A percentile compares a stretch with the other conserved stretches of the same genome.
Evolutionary conservation across 1,140 invertebrate species (phyloP).

Genomic region (Calliopsis andreniformis): DNA sequence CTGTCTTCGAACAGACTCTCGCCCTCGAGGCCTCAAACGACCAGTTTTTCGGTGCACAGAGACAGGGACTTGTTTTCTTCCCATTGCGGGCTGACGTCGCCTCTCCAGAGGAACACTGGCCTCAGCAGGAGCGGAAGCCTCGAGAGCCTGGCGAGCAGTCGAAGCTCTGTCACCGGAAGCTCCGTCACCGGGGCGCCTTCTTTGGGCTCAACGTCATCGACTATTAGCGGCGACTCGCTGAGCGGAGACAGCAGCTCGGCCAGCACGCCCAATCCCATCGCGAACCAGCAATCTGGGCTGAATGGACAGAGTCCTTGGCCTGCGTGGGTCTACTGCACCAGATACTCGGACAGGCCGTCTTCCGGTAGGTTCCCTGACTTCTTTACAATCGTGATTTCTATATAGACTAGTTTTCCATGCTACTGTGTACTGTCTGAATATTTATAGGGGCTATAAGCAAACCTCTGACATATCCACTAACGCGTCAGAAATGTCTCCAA

Average conservation of each 20-base stretch:
- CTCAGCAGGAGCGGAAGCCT: slow-evolving; percentile 77
- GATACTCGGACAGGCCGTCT: slow-evolving; percentile 97
- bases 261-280: slow-evolving; percentile 29
- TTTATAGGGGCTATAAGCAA: too few species aligned
- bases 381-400: too few species aligned
- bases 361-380: slow-evolving; percentile 87
- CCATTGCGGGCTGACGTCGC: slow-evolving; percentile 69
- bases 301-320: slow-evolving; percentile 86
- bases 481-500: too few species aligned
- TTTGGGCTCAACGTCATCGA: slow-evolving; percentile 72
- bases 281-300: slow-evolving; percentile 5
- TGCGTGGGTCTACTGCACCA: slow-evolving; percentile 98
- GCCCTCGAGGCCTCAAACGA: slow-evolving; percentile 45
- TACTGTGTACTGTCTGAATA: too few species aligned
- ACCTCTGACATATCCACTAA: too few species aligned
- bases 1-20: slow-evolving; percentile 64
- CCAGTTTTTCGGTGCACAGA: slow-evolving; percentile 48
- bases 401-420: too few species aligned
- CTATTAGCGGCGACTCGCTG: slow-evolving; percentile 70
- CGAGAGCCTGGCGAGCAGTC: slow-evolving; percentile 77
- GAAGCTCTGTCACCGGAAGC: slow-evolving; percentile 76
- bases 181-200: slow-evolving; percentile 71
- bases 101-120: slow-evolving; percentile 69
- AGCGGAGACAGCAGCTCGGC: slow-evolving; percentile 67
- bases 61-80: slow-evolving; percentile 63